Conservation (phyloP, 2,113 vertebrate species). For the Aleadryas rufinucha region DNA sequence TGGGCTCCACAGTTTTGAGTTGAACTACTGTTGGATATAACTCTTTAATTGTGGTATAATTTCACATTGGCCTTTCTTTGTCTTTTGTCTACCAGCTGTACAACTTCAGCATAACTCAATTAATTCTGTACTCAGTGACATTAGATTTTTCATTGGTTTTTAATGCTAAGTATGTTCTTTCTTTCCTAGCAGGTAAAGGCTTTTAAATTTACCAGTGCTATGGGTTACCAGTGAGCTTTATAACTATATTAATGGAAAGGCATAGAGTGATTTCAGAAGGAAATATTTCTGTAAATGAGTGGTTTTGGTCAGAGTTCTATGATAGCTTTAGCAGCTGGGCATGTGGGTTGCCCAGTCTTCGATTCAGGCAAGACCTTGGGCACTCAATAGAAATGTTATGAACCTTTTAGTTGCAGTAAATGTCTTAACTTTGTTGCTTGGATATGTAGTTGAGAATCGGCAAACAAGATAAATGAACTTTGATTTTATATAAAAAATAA, state of each 20-base stretch:
- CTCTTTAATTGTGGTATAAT: not conserved
- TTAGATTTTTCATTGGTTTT: not conserved
- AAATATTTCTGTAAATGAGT: not conserved
- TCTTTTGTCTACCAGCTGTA: not conserved
- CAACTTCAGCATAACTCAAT: not conserved
- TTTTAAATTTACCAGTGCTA: not conserved
- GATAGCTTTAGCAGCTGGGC: not conserved
- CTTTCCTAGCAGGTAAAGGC: not conserved
- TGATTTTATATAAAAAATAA: not conserved
- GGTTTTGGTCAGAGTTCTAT: not conserved
- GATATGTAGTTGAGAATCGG: not conserved
- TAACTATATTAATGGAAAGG: not conserved
- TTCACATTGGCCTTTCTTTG: not conserved
- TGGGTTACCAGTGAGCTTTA: not conserved
- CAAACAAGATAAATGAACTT: not conserved
- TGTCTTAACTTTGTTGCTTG: not conserved
- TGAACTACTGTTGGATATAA: not conserved
- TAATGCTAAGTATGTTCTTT: not conserved
- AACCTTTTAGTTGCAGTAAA: not conserved
- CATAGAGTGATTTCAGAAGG: not conserved
- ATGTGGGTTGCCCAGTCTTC: not conserved
- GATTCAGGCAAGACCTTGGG: not conserved
- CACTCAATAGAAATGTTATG: not conserved
- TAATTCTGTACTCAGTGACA: not conserved
- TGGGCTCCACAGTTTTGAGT: not conserved